Evolutionary conservation across 2,797 vertebrate species (phyloP).

Genomic region (Remorina albescens): DNA sequence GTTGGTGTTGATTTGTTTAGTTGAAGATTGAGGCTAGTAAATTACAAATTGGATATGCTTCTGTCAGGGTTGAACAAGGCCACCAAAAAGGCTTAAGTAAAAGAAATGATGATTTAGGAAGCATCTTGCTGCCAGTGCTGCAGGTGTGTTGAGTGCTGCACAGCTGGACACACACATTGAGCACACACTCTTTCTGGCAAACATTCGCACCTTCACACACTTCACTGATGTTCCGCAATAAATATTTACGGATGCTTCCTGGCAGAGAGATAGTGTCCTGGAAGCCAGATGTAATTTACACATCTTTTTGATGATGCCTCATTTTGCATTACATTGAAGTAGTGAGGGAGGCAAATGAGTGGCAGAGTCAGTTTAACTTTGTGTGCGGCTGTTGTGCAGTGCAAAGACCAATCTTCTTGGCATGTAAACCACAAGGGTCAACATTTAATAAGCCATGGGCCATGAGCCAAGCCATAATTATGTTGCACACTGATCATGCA

Average conservation of each 20-base stretch:
- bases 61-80: constrained; percentile 61
- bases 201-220: constrained; percentile 75
- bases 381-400: constrained; percentile 35
- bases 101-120: constrained; percentile 70
- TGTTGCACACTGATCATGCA: constrained; percentile 30
- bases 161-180: constrained; percentile 71
- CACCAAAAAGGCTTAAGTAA: constrained; percentile 59
- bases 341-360: constrained; percentile 58
- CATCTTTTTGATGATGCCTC: constrained; percentile 78
- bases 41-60: constrained; percentile 67
- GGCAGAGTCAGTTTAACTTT: constrained; percentile 56
- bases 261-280: constrained; percentile 76
- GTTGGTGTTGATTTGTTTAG: constrained; percentile 35
- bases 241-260: constrained; percentile 82
- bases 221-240: constrained; percentile 81
- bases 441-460: constrained; percentile 49
- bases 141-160: constrained; percentile 54
- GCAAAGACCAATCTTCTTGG: constrained; percentile 48
- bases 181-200: constrained; percentile 72
- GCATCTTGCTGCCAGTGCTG: constrained; percentile 53
- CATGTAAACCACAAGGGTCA: constrained; percentile 46
- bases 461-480: constrained; percentile 52
- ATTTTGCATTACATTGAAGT: constrained; percentile 79
- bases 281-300: constrained; percentile 81
- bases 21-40: constrained; percentile 51